Evolutionary conservation across 2,888 invertebrate species (phyloP).

Genomic region (Lithosia quadra): DNA sequence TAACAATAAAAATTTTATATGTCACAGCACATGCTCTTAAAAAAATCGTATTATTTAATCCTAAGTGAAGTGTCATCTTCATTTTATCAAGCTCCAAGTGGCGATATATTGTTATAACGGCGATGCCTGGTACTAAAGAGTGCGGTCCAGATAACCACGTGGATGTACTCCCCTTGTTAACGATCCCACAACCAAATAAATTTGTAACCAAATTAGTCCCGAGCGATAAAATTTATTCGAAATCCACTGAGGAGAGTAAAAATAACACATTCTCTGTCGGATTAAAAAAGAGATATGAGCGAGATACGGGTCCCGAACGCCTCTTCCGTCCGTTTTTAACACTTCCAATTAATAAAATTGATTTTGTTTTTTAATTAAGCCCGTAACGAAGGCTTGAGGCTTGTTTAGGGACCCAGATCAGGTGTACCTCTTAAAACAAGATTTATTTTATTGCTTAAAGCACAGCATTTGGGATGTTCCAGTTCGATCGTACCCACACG

Average conservation of each 20-base stretch:
- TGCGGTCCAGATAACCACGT: slow-evolving; percentile 81
- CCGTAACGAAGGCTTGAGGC: slow-evolving; percentile 79
- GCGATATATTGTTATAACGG: slow-evolving; percentile 86
- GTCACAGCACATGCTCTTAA: slow-evolving; percentile 70
- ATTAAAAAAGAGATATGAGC: slow-evolving; percentile 86
- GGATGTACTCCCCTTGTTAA: slow-evolving; percentile 84
- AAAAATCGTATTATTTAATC: slow-evolving; percentile 84
- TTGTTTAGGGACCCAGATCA: slow-evolving; percentile 78
- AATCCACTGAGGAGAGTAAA: slow-evolving; percentile 85
- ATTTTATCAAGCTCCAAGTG: slow-evolving; percentile 83
- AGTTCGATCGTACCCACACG: slow-evolving; percentile 63
- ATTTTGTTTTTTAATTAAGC: slow-evolving; percentile 87
- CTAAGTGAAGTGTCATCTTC: slow-evolving; percentile 83
- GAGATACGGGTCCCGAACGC: slow-evolving; percentile 78
- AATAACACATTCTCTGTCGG: slow-evolving; percentile 86
- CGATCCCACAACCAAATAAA: slow-evolving; percentile 86
- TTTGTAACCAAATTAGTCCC: slow-evolving; percentile 87
- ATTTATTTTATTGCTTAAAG: slow-evolving; percentile 85
- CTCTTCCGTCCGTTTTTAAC: slow-evolving; percentile 86
- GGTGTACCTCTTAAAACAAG: slow-evolving; percentile 81
- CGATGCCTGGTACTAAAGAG: slow-evolving; percentile 81
- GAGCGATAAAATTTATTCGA: slow-evolving; percentile 86
- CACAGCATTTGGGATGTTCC: slow-evolving; percentile 73
- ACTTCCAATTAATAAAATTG: slow-evolving; percentile 87
- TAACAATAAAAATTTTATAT: slow-evolving; percentile 79